Base-by-base conservation (phyloP, 2,888 invertebrate species). In the Cybosia mesomella region DNA sequence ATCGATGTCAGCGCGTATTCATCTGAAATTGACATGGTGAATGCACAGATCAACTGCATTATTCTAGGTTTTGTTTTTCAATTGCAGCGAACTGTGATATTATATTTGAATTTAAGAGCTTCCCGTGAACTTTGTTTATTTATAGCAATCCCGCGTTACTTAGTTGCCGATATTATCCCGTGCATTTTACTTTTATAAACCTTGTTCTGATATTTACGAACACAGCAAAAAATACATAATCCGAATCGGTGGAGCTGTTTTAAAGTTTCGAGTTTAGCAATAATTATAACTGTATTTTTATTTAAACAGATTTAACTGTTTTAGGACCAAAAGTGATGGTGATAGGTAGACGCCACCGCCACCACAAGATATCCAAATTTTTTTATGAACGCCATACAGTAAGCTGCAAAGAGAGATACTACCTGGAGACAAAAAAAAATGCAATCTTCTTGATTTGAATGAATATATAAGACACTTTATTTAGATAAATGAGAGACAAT, bases 401-500 rank as follows among this genome's bases (percentile, higher is more conserved):
- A 21, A 58, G 13, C 13, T 8, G 2, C 8, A 15, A 22, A 59
- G 15, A 18, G 2, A 22, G 13, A 28, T 49, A 49, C 13, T 28
- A 21, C 36, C 2, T 22, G 18, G 22, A 32, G n/a, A 49, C 24
- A 53, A n/a, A 18, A 65, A 34, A 57, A 53, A 4, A 28, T 53
- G 58, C 32, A 18, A 59, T 59, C 10, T 55, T 28, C 36, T 59
- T 66, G 39, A 24, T 60, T 22, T 36, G 15, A 59, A 66, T 59
- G 13, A 59, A 54, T 32, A 58, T 54, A 22, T 34, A n/a, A 21
- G 21, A 55, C 36, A 39, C 54, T 61, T 57, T 57, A 61, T 67
- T 67, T 61, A 61, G 61, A 66, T 61, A 67, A 67, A 61, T 61
- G 55, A 49, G 59, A 66, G 21, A 13, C 43, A 61, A 67, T 66